Conservation (phyloP, 1,140 invertebrate species). For the Zaprionus kolodkinae region DNA sequence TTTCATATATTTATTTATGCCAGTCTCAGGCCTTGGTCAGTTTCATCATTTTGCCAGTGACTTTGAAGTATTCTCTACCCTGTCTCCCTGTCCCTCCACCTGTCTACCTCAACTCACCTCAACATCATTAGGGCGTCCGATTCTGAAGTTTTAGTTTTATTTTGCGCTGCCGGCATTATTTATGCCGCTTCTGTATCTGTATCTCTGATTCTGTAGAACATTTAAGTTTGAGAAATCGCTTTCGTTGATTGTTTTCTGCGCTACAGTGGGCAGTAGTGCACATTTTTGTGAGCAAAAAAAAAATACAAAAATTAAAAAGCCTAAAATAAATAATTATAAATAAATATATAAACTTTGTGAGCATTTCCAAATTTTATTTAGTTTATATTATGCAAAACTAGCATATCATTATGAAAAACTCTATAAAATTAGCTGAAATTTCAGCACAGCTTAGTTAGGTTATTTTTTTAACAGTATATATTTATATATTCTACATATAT, state of each 20-base stretch:
- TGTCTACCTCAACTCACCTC: conserved; percentile 4
- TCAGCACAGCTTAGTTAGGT: too few species aligned
- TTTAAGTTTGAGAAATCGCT: conserved; percentile 73
- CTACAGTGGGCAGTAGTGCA: conserved; percentile 12
- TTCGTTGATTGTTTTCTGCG: conserved; percentile 63
- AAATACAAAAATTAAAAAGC: not conserved
- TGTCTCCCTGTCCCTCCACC: too few species aligned
- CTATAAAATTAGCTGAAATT: too few species aligned
- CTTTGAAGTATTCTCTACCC: conserved; percentile 36
- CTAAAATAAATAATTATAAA: not conserved
- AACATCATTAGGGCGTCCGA: conserved; percentile 60
- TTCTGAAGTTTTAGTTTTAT: conserved; percentile 39
- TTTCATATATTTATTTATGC: conserved; percentile 63
- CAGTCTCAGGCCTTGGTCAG: conserved; percentile 21
- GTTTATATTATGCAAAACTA: too few species aligned
- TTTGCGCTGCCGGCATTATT: conserved; percentile 58
- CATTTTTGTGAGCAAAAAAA: not conserved
- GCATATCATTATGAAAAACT: too few species aligned
- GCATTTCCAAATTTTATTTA: too few species aligned
- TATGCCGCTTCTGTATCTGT: conserved; percentile 74
- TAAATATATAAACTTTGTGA: too few species aligned
- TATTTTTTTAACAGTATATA: too few species aligned
- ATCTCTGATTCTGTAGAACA: conserved; percentile 58
- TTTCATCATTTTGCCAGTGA: conserved; percentile 29
- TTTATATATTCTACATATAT: too few species aligned